Conservation (phyloP, 2,113 vertebrate genomes). For the Elachura formosa region DNA sequence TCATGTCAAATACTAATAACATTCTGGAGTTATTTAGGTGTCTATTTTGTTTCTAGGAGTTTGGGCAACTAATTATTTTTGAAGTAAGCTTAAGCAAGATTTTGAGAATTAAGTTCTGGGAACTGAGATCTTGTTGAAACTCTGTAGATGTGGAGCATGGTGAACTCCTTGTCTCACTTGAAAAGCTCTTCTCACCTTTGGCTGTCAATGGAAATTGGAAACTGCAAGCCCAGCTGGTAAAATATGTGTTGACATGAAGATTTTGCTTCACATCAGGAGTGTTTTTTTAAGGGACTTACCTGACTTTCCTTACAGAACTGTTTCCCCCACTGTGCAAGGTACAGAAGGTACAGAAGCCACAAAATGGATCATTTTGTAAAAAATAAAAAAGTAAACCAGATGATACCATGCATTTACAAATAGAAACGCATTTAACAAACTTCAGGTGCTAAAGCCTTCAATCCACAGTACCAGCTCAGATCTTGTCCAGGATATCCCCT, state of each 20-base stretch:
- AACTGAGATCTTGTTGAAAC: neutral
- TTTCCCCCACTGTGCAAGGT: neutral
- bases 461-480: neutral
- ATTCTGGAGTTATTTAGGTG: neutral
- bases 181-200: neutral
- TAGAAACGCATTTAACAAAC: neutral
- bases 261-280: neutral
- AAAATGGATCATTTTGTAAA: neutral
- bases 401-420: neutral
- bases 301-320: neutral
- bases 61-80: neutral
- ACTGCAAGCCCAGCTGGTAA: neutral
- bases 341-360: neutral
- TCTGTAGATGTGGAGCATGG: neutral
- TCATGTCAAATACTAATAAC: neutral
- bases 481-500: neutral
- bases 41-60: neutral
- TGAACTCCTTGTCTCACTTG: neutral
- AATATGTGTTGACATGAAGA: neutral
- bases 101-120: neutral
- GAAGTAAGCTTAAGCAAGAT: neutral
- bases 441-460: neutral
- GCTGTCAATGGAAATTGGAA: rapidly evolving
- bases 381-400: neutral
- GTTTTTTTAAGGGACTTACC: neutral